Conservation (phyloP, 2,888 invertebrate genomes). For the Limnephilus lunatus region DNA sequence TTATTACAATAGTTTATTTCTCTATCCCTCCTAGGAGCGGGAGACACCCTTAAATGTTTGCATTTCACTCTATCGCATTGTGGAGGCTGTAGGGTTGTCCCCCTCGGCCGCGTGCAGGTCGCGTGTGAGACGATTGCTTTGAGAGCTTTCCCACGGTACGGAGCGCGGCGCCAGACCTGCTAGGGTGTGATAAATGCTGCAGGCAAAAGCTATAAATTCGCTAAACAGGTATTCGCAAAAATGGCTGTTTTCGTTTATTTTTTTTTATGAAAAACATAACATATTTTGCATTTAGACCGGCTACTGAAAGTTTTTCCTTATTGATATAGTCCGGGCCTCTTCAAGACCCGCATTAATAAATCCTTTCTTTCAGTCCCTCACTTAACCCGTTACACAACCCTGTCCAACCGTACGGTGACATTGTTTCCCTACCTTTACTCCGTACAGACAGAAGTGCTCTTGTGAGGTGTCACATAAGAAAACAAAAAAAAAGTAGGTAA, state of each 20-base stretch:
- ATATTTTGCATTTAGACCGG: neutral
- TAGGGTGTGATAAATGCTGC: neutral
- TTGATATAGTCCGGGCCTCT: too few relatives aligned
- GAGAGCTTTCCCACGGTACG: slow-evolving; percentile 52
- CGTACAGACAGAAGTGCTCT: too few relatives aligned
- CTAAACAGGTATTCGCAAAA: neutral
- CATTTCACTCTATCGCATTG: slow-evolving; percentile 32
- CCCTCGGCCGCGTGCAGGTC: slow-evolving; percentile 55
- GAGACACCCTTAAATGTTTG: slow-evolving; percentile 10
- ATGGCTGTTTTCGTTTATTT: neutral
- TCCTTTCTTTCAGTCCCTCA: too few relatives aligned
- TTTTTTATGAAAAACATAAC: neutral
- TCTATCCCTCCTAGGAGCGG: neutral
- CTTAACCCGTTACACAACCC: too few relatives aligned
- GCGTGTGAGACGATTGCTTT: slow-evolving; percentile 55
- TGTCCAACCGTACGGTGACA: neutral
- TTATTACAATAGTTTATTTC: neutral
- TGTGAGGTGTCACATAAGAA: too few relatives aligned
- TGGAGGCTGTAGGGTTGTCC: neutral
- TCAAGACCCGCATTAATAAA: too few relatives aligned
- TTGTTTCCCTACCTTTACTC: too few relatives aligned
- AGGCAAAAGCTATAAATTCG: neutral
- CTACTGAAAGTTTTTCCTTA: too few relatives aligned
- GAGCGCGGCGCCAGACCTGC: slow-evolving; percentile 17
- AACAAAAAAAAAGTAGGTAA: neutral